These are phyloP conservation scores for Falco naumanni DNA, from an alignment of 2,797 vertebrate genomes.

Conservation along the genomic window DNA sequence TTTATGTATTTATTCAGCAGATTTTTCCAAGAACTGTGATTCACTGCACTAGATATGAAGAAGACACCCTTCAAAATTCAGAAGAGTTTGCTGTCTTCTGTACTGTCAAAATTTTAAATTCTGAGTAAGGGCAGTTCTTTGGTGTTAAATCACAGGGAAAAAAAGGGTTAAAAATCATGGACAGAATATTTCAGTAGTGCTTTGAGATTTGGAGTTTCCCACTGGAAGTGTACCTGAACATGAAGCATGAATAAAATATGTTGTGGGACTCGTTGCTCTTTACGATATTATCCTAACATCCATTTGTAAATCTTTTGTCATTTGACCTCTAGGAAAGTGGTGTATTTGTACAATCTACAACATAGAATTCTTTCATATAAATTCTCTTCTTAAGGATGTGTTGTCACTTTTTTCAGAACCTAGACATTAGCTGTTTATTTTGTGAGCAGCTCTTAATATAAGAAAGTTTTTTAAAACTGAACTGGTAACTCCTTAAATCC, in stretches of 20 bases:
- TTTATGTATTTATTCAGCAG: not conserved
- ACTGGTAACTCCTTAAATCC: not conserved
- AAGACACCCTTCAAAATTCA: not conserved
- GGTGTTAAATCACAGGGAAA: not conserved
- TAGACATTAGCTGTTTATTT: not conserved
- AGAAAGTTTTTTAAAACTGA: not conserved
- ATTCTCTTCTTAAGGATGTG: not conserved
- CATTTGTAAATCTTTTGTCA: not conserved
- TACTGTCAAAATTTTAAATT: not conserved
- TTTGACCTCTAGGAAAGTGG: not conserved
- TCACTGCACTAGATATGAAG: not conserved
- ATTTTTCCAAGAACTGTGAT: not conserved
- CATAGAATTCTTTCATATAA: not conserved
- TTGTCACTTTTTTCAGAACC: not conserved
- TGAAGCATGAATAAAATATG: not conserved
- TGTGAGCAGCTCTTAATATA: not conserved
- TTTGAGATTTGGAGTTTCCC: not conserved
- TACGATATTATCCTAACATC: not conserved
- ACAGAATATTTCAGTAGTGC: not conserved
- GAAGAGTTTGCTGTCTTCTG: not conserved
- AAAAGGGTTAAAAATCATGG: not conserved
- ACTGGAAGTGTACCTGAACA: not conserved
- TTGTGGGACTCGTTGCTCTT: not conserved
- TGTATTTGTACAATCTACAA: not conserved
- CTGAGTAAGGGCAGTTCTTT: not conserved